Evolutionary conservation across 2,797 vertebrate species (phyloP).

Genomic region (Gymnodraco acuticeps): DNA sequence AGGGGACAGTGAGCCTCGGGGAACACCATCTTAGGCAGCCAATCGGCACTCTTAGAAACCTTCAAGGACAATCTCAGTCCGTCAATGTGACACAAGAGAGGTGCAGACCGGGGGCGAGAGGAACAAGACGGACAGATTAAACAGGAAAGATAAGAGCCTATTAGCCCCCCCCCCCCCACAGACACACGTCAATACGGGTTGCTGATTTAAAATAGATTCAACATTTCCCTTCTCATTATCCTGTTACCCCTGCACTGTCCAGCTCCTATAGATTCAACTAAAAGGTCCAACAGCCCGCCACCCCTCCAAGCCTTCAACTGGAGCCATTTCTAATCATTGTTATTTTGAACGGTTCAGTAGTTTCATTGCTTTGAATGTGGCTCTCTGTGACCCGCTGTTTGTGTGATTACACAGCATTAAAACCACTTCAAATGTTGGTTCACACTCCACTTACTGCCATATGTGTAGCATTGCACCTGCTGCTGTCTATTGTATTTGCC

Average conservation of each 20-base stretch:
- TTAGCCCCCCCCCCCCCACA: constrained; percentile 26
- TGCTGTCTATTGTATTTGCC: constrained; percentile 9
- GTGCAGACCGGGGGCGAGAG: constrained; percentile 55
- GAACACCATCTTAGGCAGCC: constrained; percentile 64
- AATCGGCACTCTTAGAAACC: constrained; percentile 70
- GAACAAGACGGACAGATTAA: constrained; percentile 72
- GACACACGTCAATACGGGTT: constrained; percentile 48
- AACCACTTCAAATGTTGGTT: constrained; percentile 49
- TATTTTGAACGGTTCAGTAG: constrained; percentile 46
- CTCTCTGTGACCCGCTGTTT: constrained; percentile 31
- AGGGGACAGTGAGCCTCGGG: constrained; percentile 61
- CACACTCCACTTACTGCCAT: constrained; percentile 51
- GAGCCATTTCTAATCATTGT: constrained; percentile 37
- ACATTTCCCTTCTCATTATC: constrained; percentile 70
- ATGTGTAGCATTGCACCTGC: constrained; percentile 40
- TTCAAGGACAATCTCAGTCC: constrained; percentile 82
- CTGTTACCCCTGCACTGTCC: constrained; percentile 40
- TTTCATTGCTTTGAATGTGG: constrained; percentile 31
- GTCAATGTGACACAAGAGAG: constrained; percentile 76
- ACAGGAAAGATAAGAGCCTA: constrained; percentile 56
- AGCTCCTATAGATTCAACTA: constrained; percentile 50
- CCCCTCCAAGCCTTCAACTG: constrained; percentile 4
- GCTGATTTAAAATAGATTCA: constrained; percentile 72
- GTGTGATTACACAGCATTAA: constrained; percentile 50
- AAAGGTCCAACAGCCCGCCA: constrained; percentile 45